Conservation (phyloP, 2,888 invertebrate species). For the Colletes collaris region DNA sequence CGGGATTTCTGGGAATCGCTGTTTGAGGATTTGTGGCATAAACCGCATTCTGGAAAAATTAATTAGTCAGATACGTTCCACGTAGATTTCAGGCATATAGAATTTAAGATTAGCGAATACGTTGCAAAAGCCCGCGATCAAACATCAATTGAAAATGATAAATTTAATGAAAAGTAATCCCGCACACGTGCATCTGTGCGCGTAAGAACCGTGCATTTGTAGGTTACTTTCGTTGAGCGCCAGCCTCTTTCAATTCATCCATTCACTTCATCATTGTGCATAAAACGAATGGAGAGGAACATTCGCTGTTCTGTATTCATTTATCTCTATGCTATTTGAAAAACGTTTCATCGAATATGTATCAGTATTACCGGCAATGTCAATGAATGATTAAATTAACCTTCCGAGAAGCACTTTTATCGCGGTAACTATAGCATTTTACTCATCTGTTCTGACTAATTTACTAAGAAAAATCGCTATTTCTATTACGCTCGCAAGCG, state of each 20-base stretch:
- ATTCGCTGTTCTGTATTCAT: constrained; percentile 31
- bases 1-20: no score
- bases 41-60: no score
- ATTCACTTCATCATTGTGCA: constrained; percentile 53
- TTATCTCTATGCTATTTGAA: constrained; percentile 34
- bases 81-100: no score
- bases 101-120: no score
- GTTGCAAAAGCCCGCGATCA: no score
- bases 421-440: constrained; percentile 7
- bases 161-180: constrained; percentile 11
- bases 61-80: no score
- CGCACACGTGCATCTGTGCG: neutral
- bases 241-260: constrained; percentile 48
- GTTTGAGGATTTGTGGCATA: no score
- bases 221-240: constrained; percentile 46
- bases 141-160: no score
- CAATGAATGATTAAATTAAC: neutral
- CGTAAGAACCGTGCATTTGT: constrained; percentile 42
- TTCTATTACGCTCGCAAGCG: neutral
- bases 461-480: neutral
- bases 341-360: neutral
- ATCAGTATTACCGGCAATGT: neutral
- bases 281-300: constrained; percentile 42
- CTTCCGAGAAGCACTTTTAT: neutral
- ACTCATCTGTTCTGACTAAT: neutral